Percentiles rank a stretch among this genome's conserved stretches.
Evolutionary conservation across 2,888 invertebrate genomes (phyloP).

Genomic region (Pachycephus smyrnensis): DNA sequence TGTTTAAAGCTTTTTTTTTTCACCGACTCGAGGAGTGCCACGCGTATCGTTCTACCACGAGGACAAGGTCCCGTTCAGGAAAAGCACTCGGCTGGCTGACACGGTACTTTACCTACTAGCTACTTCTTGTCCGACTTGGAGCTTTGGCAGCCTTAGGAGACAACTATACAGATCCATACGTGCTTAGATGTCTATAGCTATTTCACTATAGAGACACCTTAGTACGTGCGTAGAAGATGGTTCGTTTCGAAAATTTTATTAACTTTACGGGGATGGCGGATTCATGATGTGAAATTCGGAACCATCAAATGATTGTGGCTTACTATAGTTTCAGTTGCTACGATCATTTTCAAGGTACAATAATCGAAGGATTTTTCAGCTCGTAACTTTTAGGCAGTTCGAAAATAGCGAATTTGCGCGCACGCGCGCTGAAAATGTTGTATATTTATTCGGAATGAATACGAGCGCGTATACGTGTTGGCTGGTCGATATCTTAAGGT

Average conservation of each 20-base stretch:
- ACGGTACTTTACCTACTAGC: not conserved
- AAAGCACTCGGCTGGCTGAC: not conserved
- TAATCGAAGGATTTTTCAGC: not conserved
- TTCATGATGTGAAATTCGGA: not conserved
- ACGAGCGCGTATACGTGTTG: too few relatives aligned
- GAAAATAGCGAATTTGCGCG: too few relatives aligned
- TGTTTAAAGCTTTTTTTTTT: constrained; percentile 27
- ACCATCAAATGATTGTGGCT: not conserved
- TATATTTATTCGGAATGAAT: too few relatives aligned
- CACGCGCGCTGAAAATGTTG: too few relatives aligned
- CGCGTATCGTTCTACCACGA: not conserved
- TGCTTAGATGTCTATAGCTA: not conserved
- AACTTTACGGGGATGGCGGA: not conserved
- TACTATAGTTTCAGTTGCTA: too few relatives aligned
- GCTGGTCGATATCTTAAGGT: too few relatives aligned
- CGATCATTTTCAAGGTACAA: too few relatives aligned
- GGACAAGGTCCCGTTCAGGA: not conserved
- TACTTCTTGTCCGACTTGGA: not conserved
- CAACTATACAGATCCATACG: not conserved
- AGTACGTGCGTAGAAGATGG: not conserved
- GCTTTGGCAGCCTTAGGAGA: not conserved
- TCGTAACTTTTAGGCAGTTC: too few relatives aligned
- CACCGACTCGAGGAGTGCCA: not conserved
- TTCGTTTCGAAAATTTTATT: not conserved
- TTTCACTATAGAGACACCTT: not conserved